Evolutionary conservation across 2,888 invertebrate genomes (phyloP).

Genomic region (Prosapia bicincta): DNA sequence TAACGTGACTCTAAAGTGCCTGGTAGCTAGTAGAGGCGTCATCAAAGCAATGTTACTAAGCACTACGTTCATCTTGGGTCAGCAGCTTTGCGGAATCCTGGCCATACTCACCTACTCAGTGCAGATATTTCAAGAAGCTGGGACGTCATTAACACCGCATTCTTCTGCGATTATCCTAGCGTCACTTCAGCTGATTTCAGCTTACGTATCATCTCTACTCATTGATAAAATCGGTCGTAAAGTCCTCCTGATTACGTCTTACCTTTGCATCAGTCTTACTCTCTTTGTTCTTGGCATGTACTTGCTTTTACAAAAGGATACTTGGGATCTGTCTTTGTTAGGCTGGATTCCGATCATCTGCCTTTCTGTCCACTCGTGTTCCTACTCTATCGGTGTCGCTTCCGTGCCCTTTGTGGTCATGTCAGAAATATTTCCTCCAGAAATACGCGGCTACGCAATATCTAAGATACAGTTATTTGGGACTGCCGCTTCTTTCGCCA

Average conservation of each 20-base stretch:
- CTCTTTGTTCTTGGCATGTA: slow-evolving; percentile 42
- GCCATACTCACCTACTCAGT: slow-evolving; percentile 47
- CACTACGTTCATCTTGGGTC: slow-evolving; percentile 45
- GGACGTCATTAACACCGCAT: slow-evolving; percentile 40
- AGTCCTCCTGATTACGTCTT: slow-evolving; percentile 48
- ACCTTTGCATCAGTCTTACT: slow-evolving; percentile 42
- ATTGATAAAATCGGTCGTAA: slow-evolving; percentile 49
- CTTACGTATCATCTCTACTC: slow-evolving; percentile 40
- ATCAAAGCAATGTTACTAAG: slow-evolving; percentile 45
- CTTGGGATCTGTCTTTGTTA: slow-evolving; percentile 22
- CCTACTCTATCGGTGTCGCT: slow-evolving; percentile 49
- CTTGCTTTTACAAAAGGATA: slow-evolving; percentile 41
- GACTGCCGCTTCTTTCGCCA: slow-evolving; percentile 45
- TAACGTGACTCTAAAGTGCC: slow-evolving; percentile 40
- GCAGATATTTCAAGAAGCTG: slow-evolving; percentile 43
- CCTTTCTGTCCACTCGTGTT: slow-evolving; percentile 48
- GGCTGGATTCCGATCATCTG: slow-evolving; percentile 48
- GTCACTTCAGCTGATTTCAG: slow-evolving; percentile 44
- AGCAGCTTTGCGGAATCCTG: slow-evolving; percentile 49
- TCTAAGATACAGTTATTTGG: slow-evolving; percentile 49
- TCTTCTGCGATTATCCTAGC: slow-evolving; percentile 48
- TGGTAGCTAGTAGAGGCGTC: slow-evolving; percentile 45
- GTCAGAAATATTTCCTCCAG: slow-evolving; percentile 49
- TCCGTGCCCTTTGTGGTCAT: slow-evolving; percentile 48
- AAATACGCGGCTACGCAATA: slow-evolving; percentile 48